Percentiles rank a stretch among this genome's conserved stretches.
These are phyloP conservation scores for Tragelaphus buxtoni DNA, from an alignment of 2,113 vertebrate species.

Conservation along the genomic window DNA sequence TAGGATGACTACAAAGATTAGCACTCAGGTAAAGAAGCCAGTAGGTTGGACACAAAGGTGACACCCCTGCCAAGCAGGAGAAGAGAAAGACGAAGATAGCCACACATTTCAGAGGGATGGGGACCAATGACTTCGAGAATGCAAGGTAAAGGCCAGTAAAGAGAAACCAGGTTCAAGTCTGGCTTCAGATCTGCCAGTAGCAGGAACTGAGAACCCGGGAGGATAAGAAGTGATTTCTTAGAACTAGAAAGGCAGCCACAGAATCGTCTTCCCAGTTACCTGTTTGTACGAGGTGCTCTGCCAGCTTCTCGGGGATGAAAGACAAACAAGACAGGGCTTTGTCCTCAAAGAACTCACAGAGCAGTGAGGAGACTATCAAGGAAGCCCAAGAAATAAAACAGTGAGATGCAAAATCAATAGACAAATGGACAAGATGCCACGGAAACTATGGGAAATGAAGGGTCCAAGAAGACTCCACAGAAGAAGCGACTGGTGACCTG, in stretches of 20 bases:
- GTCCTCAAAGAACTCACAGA: background rate
- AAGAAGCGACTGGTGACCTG: background rate
- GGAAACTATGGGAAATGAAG: background rate
- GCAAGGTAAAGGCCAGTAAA: background rate
- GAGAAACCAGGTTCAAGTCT: background rate
- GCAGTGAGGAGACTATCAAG: background rate
- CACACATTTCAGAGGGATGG: background rate
- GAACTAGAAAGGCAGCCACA: background rate
- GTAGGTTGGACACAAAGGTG: background rate
- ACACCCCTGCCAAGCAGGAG: accelerated
- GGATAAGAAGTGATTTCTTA: background rate
- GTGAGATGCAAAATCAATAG: background rate
- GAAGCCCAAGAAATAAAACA: background rate
- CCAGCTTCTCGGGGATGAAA: background rate
- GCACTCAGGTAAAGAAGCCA: no score
- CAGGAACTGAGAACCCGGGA: background rate
- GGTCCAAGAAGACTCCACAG: background rate
- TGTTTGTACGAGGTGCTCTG: background rate
- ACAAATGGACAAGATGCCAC: accelerated
- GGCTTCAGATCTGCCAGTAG: background rate
- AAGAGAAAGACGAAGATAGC: background rate
- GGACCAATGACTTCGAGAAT: background rate
- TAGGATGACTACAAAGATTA: background rate
- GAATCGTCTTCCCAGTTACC: background rate
- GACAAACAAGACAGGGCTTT: background rate